A percentile compares a stretch with the other conserved stretches of the same genome.
phyloP scores from a whole-genome alignment of 64 coral and sea anemone genomes.

The Anthopleura sola region DNA sequence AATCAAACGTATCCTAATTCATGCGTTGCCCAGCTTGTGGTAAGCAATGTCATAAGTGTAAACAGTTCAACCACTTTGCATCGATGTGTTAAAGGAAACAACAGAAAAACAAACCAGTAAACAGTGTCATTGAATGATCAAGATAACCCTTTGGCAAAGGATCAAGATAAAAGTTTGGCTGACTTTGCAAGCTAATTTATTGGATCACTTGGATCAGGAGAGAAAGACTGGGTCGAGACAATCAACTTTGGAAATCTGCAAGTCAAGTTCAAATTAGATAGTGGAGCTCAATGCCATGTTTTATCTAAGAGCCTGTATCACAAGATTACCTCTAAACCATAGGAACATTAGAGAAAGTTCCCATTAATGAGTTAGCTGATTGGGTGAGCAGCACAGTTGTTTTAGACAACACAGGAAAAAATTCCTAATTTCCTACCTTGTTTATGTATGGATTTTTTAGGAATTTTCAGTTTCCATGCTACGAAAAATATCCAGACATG shows the following conservation, averaged over 20 bases:
- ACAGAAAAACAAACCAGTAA: background rate
- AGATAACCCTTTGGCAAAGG: background rate
- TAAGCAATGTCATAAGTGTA: slow-evolving; percentile 17
- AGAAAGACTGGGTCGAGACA: slow-evolving; percentile 36
- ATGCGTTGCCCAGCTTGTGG: slow-evolving; percentile 7
- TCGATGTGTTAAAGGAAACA: background rate
- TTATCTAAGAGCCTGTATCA: slow-evolving; percentile 28
- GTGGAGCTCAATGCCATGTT: slow-evolving; percentile 44
- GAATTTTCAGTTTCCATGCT: too few species aligned
- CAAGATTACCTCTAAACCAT: slow-evolving; percentile 28
- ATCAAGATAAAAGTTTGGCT: background rate
- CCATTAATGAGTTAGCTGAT: slow-evolving; percentile 17
- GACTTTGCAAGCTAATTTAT: slow-evolving; percentile 23
- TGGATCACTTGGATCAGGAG: slow-evolving; percentile 28
- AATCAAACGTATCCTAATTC: too few species aligned
- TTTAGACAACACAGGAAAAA: slow-evolving; percentile 5
- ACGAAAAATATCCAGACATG: too few species aligned
- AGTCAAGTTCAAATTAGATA: slow-evolving; percentile 4
- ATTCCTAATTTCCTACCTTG: too few species aligned
- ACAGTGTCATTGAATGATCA: slow-evolving; percentile 15
- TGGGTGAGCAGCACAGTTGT: slow-evolving; percentile 16
- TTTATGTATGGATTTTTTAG: too few species aligned
- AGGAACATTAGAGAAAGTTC: background rate
- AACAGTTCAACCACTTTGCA: slow-evolving; percentile 13
- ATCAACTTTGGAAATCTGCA: slow-evolving; percentile 9